A percentile compares a stretch with the other conserved stretches of the same genome.
Evolutionary conservation across 2,888 invertebrate species (phyloP).

Genomic region (Magallana nippona): DNA sequence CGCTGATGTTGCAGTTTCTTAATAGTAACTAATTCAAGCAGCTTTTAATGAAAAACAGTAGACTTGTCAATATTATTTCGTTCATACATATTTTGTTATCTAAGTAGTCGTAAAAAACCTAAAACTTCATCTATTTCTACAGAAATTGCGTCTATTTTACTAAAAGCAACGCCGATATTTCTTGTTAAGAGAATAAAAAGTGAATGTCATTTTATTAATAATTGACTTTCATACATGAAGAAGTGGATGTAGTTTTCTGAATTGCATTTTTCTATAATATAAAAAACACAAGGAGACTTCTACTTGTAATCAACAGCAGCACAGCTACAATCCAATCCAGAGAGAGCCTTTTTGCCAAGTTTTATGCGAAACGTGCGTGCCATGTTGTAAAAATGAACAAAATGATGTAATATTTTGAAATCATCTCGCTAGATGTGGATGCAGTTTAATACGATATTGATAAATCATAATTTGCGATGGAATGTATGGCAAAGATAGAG

Average conservation of each 20-base stretch:
- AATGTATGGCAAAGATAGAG: neutral
- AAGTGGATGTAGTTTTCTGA: too few relatives aligned
- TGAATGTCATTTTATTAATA: too few relatives aligned
- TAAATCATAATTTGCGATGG: neutral
- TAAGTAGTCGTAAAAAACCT: neutral
- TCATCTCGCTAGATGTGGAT: conserved; percentile 3
- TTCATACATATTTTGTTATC: neutral
- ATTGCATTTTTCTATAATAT: too few relatives aligned
- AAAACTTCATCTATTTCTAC: too few relatives aligned
- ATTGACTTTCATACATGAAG: too few relatives aligned
- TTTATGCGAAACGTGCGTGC: conserved; percentile 21
- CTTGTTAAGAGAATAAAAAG: too few relatives aligned
- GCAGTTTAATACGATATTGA: conserved; percentile 24
- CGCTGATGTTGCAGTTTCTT: neutral
- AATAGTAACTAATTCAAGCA: neutral
- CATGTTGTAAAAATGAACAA: neutral
- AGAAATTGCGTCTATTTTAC: too few relatives aligned
- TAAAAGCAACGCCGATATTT: too few relatives aligned
- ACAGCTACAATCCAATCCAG: conserved; percentile 9
- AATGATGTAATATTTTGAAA: conserved; percentile 30
- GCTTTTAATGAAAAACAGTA: too few relatives aligned
- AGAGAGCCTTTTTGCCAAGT: conserved; percentile 6
- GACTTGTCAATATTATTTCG: neutral
- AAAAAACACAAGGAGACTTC: too few relatives aligned
- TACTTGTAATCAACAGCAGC: neutral